Evolutionary conservation across 2,797 vertebrate species (phyloP), one percentile per base, ranked within the genome.

Genomic region (Hoplostethus mediterraneus): DNA sequence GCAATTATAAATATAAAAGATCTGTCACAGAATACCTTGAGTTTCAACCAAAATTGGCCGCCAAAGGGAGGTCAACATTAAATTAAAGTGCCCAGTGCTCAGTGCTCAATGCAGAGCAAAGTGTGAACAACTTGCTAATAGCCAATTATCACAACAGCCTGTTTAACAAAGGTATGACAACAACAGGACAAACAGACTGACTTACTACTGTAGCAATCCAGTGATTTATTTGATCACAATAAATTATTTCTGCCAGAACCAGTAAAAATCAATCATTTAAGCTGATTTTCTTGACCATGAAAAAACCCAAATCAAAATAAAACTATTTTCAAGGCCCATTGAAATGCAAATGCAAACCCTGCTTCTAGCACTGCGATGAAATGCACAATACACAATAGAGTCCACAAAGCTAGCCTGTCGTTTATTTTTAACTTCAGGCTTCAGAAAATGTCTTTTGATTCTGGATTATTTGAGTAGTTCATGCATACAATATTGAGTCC

Each of bases 81-180:
- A 71, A 49, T 45, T 47, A 65, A 67, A 67, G 71, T 31, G 6
- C n/a, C 73, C 38, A 1, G 59, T 40, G 8, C 48, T 31, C 1
- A 1, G 44, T 21, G n/a, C 58, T 6, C 33, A 33, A 68, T 31
- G 21, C 21, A 21, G 21, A 54, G 51, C 8, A 10, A 55, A 44
- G 57, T 77, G 67, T 45, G 48, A 74, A 47, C 51, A 21, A 51
- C 53, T 64, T 8, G 1, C 45, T 44, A 55, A 61, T 31, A n/a
- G 64, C 61, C 25, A 45, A 25, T 44, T 44, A 65, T 70, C 65
- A 65, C 63, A 63, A 55, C 48, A 40, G 42, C 40, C 30, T 3
- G 5, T 59, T 62, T 63, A 67, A 56, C 69, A 72, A 59, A 81
- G 55, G 47, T 68, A 77, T 56, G 44, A 36, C 28, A 28, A 28